Conservation (phyloP, 2,797 vertebrate genomes). For the Neopelma chrysocephalum region DNA sequence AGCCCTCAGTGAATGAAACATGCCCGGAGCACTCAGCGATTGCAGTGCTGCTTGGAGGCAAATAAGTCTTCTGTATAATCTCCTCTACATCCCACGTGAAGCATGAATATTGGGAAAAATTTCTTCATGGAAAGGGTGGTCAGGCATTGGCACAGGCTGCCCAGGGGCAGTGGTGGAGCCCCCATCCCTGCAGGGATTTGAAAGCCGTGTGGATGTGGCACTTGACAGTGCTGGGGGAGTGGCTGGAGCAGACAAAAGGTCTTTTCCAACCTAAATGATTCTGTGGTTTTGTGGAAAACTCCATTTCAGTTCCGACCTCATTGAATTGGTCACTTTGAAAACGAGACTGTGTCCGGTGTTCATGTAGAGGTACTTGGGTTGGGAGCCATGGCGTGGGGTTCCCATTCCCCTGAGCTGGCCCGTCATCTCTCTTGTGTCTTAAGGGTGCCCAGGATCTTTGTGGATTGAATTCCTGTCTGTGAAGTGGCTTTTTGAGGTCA, state of each 20-base stretch:
- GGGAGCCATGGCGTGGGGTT: rapidly evolving
- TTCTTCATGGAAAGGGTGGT: background rate
- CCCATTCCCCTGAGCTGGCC: background rate
- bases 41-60: rapidly evolving
- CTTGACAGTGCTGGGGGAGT: background rate
- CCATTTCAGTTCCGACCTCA: background rate
- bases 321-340: background rate
- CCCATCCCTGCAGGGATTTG: background rate
- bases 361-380: background rate
- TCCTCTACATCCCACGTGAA: background rate
- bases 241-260: background rate
- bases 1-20: background rate
- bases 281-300: background rate
- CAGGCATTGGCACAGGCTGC: background rate
- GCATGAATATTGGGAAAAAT: background rate
- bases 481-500: background rate
- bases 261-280: background rate
- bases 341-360: background rate
- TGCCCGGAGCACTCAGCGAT: rapidly evolving
- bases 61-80: background rate
- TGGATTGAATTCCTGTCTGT: background rate
- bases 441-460: background rate
- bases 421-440: background rate
- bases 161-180: background rate
- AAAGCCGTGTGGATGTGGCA: background rate